Percentiles rank a stretch among this genome's conserved stretches.
phyloP scores from a whole-genome alignment of 2,888 invertebrate species.

The Linhomoeus sp. region DNA sequence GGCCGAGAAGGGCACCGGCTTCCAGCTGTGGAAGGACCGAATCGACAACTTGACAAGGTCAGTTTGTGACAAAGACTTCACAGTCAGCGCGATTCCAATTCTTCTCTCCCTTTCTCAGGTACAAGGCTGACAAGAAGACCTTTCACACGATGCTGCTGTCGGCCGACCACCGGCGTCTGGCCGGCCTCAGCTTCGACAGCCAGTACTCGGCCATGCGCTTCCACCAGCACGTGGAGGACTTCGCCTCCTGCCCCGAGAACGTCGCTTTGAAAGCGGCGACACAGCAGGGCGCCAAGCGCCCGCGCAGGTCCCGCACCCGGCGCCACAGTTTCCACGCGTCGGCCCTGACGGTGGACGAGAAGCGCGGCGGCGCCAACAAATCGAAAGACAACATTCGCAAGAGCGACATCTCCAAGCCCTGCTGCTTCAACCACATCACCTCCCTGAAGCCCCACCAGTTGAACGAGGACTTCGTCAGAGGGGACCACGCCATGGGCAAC shows the following conservation, averaged over 20 bases:
- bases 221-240: slow-evolving; percentile 39
- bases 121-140: slow-evolving; percentile 41
- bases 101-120: too few relatives aligned
- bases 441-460: slow-evolving; percentile 3
- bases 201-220: slow-evolving; percentile 49
- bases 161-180: slow-evolving; percentile 45
- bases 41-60: slow-evolving; percentile 48
- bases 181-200: slow-evolving; percentile 56
- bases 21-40: slow-evolving; percentile 57
- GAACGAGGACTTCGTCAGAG: slow-evolving; percentile 22
- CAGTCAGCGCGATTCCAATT: too few relatives aligned
- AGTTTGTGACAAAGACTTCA: too few relatives aligned
- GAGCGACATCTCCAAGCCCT: slow-evolving; percentile 4
- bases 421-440: slow-evolving; percentile 6
- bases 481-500: too few relatives aligned
- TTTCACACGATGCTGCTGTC: slow-evolving; percentile 65
- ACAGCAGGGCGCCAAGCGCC: background rate
- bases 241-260: slow-evolving; percentile 55
- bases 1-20: slow-evolving; percentile 57
- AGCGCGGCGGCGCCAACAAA: background rate
- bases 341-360: too few relatives aligned
- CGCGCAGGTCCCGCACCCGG: background rate
- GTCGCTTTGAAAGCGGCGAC: slow-evolving; percentile 39
- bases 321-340: too few relatives aligned
- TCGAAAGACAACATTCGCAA: background rate